These are phyloP conservation scores for Ornithoptera alexandrae DNA, from an alignment of 2,888 invertebrate species.

Conservation along the genomic window DNA sequence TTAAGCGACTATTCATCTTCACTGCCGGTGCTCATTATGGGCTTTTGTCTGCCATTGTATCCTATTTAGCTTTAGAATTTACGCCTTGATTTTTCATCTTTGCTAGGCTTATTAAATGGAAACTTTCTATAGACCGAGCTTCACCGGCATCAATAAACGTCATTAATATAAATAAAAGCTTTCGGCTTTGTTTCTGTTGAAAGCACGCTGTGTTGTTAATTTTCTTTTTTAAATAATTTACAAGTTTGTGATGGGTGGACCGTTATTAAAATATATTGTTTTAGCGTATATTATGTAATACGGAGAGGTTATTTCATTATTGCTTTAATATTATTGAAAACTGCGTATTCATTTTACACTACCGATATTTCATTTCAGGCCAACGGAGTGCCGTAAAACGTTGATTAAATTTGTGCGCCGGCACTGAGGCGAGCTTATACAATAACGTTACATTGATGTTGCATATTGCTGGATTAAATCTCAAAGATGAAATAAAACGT, in stretches of 20 bases:
- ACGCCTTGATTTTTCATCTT: constrained; percentile 25
- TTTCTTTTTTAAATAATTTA: background rate
- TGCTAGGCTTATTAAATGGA: constrained; percentile 18
- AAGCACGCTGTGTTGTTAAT: background rate
- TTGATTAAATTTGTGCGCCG: constrained; percentile 27
- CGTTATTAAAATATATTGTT: background rate
- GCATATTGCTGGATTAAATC: constrained; percentile 12
- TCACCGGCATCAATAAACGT: constrained; percentile 21
- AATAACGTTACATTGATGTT: constrained; percentile 17
- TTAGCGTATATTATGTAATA: background rate
- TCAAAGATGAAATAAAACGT: background rate
- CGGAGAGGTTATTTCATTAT: background rate
- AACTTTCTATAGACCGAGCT: constrained; percentile 5
- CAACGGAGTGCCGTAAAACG: constrained; percentile 20
- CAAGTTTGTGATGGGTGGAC: background rate
- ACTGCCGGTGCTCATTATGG: constrained; percentile 26
- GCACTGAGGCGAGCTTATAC: background rate
- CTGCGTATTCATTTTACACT: constrained; percentile 8
- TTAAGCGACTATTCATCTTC: constrained; percentile 24
- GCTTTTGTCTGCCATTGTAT: constrained; percentile 24
- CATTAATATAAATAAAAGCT: constrained; percentile 15
- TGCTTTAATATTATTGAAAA: constrained; percentile 8
- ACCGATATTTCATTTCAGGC: constrained; percentile 25
- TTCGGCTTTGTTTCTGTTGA: background rate
- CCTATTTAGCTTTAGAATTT: constrained; percentile 23